A percentile compares a stretch with the other conserved stretches of the same genome.
Evolutionary conservation across 2,888 invertebrate species (phyloP).

Genomic region (Stegophylla sp.): DNA sequence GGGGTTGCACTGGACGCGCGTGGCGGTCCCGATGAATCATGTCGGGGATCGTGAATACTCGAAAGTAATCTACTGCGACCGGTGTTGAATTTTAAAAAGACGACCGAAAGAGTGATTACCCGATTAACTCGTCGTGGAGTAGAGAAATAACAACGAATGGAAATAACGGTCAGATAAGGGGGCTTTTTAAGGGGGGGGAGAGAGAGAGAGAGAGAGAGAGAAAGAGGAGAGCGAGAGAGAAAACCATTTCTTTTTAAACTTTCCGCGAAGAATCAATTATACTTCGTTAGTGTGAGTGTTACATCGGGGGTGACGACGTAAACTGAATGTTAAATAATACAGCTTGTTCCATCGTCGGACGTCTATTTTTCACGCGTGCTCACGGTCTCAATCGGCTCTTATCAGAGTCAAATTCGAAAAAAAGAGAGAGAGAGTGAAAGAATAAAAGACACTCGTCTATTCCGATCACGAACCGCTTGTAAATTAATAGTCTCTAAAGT

Average conservation of each 20-base stretch:
- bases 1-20: not conserved
- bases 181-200: too few relatives aligned
- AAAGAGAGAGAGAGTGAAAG: too few relatives aligned
- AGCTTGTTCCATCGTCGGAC: constrained; percentile 9
- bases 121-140: constrained; percentile 26
- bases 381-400: not conserved
- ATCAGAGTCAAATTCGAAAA: not conserved
- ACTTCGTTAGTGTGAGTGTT: constrained; percentile 5
- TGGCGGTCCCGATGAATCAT: constrained; percentile 43
- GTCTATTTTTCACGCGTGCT: not conserved
- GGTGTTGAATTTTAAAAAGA: constrained; percentile 47
- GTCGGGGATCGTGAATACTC: constrained; percentile 1
- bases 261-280: constrained; percentile 27
- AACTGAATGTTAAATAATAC: constrained; percentile 28
- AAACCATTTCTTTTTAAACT: constrained; percentile 9
- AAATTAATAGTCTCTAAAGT: constrained; percentile 2
- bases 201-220: too few relatives aligned
- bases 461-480: constrained; percentile 9
- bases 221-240: too few relatives aligned
- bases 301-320: not conserved
- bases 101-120: constrained; percentile 35
- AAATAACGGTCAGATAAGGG: constrained; percentile 14
- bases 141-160: not conserved
- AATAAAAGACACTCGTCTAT: not conserved
- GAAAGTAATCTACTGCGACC: constrained; percentile 33